Percentiles rank a stretch among this genome's conserved stretches.
phyloP scores from a whole-genome alignment of 2,797 vertebrate species.

The Buphagus erythrorhynchus region DNA sequence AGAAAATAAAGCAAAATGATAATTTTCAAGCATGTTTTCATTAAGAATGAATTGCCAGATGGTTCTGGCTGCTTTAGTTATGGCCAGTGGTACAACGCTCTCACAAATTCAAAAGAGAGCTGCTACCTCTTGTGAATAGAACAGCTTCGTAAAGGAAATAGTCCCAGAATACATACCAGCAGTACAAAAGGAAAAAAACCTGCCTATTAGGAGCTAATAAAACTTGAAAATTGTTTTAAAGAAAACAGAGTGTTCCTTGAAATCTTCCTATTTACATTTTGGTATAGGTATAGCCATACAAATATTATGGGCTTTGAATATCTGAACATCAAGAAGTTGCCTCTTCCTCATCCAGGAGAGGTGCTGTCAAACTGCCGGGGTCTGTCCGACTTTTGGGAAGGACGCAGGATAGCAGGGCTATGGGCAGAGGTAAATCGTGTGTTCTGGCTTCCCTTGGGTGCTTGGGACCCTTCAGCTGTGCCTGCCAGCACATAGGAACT shows the following conservation, averaged over 20 bases:
- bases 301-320: background rate
- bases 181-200: background rate
- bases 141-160: background rate
- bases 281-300: background rate
- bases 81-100: background rate
- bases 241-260: background rate
- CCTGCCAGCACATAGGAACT: background rate
- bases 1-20: background rate
- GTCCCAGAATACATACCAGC: background rate
- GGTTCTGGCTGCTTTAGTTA: background rate
- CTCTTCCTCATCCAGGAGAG: background rate
- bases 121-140: background rate
- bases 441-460: background rate
- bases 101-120: background rate
- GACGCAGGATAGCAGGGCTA: accelerated
- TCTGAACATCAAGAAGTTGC: background rate
- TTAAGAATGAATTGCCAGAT: background rate
- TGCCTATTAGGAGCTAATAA: background rate
- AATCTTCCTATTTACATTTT: background rate
- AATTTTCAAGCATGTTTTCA: background rate
- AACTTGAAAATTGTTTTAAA: background rate
- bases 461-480: accelerated
- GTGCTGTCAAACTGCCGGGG: background rate
- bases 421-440: background rate
- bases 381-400: background rate